Evolutionary conservation across 2,888 invertebrate genomes (phyloP), one percentile per base, ranked within the genome.

Genomic region (Himalopsyche kuldschensis): DNA sequence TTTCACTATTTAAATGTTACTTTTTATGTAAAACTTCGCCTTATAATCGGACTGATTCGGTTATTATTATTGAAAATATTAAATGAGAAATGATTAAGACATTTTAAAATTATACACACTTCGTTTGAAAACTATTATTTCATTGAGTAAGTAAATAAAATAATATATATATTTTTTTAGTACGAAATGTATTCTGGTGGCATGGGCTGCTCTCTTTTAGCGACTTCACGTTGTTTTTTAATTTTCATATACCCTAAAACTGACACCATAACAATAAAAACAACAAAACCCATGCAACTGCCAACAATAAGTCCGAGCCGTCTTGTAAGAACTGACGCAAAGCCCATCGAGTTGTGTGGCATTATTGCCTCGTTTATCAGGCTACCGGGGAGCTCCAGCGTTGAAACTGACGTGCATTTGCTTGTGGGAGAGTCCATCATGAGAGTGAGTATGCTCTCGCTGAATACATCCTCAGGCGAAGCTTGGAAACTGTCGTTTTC

Each of bases 281-380:
- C 96, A 85, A 97, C 93, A 88, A 96, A 95, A 81, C 97, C 97
- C 92, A 97, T 94, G 88, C 96, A 96, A 89, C 96, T 95, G 80
- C 97, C 97, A 82, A 97, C 95, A 87, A 97, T 96, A 86, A 97
- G 93, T 41, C 97, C 97, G 82, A 97, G 92, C 87, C 97, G 93
- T 84, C 97, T 92, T 4, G 96, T 96, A 55, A 97, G 91, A 88
- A 97, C 94, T 85, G 95, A 96, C 87, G 94, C 94, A 75, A 95
- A 94, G 75, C 93, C 93, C 89, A 94, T 93, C 31, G 94, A 94
- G 30, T 95, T 94, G 88, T 94, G 94, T 20, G 94, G 93, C 86
- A 94, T 88, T 27, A 93, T 92, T 81, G 92, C 91, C 63, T 92
- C 92, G 55, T 91, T 91, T 55, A 91, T 90, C 81, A 93, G 89